Base-by-base conservation (phyloP, 1,140 invertebrate species). In the Papilio glaucus region DNA sequence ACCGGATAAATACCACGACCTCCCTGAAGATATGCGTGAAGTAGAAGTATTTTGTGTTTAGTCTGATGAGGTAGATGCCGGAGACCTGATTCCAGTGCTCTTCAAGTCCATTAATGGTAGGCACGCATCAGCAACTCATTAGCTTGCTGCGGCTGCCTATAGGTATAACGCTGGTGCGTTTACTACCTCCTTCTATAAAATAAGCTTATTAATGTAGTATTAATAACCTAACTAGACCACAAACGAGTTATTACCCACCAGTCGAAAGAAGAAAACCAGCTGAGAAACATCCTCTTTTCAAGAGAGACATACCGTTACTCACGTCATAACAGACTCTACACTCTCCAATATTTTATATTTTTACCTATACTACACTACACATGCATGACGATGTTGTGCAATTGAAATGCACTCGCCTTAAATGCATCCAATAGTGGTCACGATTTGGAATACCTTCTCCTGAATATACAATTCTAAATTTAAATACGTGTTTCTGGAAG, bases 311-410 rank as follows among this genome's bases (percentile, higher is more conserved):
- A 5, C 4, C n/a, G 15, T 9, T 18, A 18, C 18, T 49, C 13
- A 21, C 1, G 6, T 15, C 6, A 49, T 21, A 49, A 49, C 45
- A 49, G 21, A 49, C 45, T 3, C 18, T 21, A 8, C n/a, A 42
- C 8, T 49, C n/a, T n/a, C n/a, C n/a, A n/a, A n/a, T n/a, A n/a
- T n/a, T 49, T 49, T 21, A 10, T 49, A 49, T 49, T 49, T 49
- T 10, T 2, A 9, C 1, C 12, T 15, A 49, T 7, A 21, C 45
- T 21, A 21, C 38, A 18, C 15, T n/a, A n/a, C 45, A 18, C 8
- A 49, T 49, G 45, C 18, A 49, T 49, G 45, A 9, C 15, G 18
- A 21, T 49, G 45, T 49, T n/a, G n/a, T n/a, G 21, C 18, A 2
- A 49, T 49, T 21, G 45, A 49, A 49, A 49, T 21, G 45, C 45